Evolutionary conservation across 2,888 invertebrate species (phyloP).

Genomic region (Autographa gamma): DNA sequence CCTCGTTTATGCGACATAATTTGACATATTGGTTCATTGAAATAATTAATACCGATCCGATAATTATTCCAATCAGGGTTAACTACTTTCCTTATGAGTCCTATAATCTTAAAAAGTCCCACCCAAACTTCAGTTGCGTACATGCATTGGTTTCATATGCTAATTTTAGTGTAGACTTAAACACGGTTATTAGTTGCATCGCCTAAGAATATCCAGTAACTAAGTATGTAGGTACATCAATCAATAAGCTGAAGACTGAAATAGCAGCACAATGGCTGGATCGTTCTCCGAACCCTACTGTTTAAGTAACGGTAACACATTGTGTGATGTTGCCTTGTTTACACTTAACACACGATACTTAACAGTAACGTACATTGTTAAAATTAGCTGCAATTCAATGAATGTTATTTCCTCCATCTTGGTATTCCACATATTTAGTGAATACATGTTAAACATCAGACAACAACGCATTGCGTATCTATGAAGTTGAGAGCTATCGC

Average conservation of each 20-base stretch:
- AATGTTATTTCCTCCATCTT: conserved; percentile 70
- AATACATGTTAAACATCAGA: conserved; percentile 61
- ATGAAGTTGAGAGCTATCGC: conserved; percentile 13
- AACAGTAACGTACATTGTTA: conserved; percentile 77
- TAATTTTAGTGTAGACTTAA: background rate
- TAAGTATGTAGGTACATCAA: conserved; percentile 38
- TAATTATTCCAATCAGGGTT: too few relatives aligned
- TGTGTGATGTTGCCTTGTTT: conserved; percentile 75
- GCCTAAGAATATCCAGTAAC: conserved; percentile 30
- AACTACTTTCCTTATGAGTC: too few relatives aligned
- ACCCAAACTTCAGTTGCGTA: background rate
- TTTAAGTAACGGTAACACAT: conserved; percentile 74
- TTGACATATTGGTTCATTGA: too few relatives aligned
- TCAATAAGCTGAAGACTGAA: conserved; percentile 57
- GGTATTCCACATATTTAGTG: conserved; percentile 69
- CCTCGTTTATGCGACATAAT: too few relatives aligned
- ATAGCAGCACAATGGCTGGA: conserved; percentile 64
- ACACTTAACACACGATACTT: conserved; percentile 71
- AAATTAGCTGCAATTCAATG: conserved; percentile 74
- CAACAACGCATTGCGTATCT: conserved; percentile 34
- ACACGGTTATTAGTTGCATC: conserved; percentile 21
- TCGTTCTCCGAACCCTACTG: conserved; percentile 72
- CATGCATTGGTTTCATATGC: background rate
- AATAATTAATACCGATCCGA: too few relatives aligned
- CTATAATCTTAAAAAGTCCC: background rate